Percentiles rank a stretch among this genome's conserved stretches.
Evolutionary conservation across 2,113 vertebrate species (phyloP).

Genomic region (Caracal caracal): DNA sequence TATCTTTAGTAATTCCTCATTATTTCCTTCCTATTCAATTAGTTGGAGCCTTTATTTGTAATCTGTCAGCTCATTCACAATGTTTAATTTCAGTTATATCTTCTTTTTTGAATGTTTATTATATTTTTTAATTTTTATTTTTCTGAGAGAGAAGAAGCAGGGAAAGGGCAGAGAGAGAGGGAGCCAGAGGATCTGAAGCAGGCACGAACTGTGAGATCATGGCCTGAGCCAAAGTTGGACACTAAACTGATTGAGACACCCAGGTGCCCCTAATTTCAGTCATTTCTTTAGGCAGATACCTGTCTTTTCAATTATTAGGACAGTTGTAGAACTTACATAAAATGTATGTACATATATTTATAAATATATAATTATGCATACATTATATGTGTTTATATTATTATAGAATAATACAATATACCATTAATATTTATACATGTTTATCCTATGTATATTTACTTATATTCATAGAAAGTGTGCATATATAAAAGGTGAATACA

Average conservation of each 20-base stretch:
- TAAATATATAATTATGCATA: not conserved
- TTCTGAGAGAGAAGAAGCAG: too few relatives aligned
- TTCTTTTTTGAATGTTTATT: too few relatives aligned
- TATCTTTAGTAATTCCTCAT: not conserved
- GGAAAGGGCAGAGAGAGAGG: too few relatives aligned
- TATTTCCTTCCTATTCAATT: not conserved
- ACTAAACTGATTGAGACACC: too few relatives aligned
- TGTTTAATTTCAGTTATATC: not conserved
- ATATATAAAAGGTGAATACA: not conserved
- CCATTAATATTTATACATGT: not conserved
- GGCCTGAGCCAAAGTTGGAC: too few relatives aligned
- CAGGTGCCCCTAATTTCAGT: not conserved
- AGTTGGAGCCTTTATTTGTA: not conserved
- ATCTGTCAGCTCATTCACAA: not conserved
- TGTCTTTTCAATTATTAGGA: not conserved
- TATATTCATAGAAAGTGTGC: not conserved
- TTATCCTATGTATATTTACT: not conserved
- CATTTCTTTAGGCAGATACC: not conserved
- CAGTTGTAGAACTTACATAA: not conserved
- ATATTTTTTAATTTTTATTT: too few relatives aligned
- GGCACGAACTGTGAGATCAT: too few relatives aligned
- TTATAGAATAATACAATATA: not conserved
- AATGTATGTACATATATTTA: not conserved
- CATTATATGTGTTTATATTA: not conserved
- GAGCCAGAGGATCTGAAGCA: too few relatives aligned